These are phyloP conservation scores for Neopelma chrysocephalum DNA, from an alignment of 2,797 vertebrate species.

Conservation along the genomic window DNA sequence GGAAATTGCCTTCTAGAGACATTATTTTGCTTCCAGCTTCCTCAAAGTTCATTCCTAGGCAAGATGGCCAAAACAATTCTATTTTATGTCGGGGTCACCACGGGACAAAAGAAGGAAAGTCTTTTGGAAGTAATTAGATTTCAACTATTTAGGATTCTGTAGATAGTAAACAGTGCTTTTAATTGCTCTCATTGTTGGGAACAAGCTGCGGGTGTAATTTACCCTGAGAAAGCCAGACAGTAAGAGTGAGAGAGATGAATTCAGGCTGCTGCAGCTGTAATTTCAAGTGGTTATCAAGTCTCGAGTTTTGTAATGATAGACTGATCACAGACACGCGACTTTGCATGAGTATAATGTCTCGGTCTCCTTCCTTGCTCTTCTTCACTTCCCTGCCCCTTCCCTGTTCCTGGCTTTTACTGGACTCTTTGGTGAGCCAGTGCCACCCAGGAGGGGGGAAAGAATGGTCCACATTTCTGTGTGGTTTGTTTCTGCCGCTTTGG, in stretches of 20 bases:
- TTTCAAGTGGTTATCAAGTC: constrained; percentile 19
- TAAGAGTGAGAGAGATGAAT: neutral
- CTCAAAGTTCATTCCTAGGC: constrained; percentile 57
- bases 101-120: constrained; percentile 61
- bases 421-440: neutral
- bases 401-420: neutral
- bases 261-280: constrained; percentile 18
- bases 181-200: constrained; percentile 59
- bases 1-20: constrained; percentile 68
- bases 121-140: constrained; percentile 67
- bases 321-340: neutral
- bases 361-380: neutral
- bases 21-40: constrained; percentile 55
- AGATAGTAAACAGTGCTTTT: constrained; percentile 51
- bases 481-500: neutral
- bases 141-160: constrained; percentile 28
- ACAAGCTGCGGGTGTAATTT: neutral
- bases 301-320: neutral
- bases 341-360: neutral
- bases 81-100: constrained; percentile 52
- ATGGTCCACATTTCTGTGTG: neutral
- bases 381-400: neutral
- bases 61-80: constrained; percentile 34
- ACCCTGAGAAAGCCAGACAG: neutral
- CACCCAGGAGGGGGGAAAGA: neutral